Evolutionary conservation across 2,888 invertebrate species (phyloP), one percentile per base, ranked within the genome.

Genomic region (Brenthis ino): DNA sequence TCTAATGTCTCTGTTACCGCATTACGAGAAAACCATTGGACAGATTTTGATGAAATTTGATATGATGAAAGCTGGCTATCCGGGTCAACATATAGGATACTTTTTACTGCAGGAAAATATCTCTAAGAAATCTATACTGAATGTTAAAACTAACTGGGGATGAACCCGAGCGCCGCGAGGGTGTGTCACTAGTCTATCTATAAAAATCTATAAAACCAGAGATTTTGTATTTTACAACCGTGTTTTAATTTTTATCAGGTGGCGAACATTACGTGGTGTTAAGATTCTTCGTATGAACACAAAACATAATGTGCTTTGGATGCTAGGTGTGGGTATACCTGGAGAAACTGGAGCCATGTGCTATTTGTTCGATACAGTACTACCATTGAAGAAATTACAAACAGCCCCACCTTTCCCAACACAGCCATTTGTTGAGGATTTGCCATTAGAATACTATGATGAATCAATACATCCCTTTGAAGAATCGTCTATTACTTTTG

Each of bases 281-380:
- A 94, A 97, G 95, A 96, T 99, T 77, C 94, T 97, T 89, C 95
- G 99, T 72, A 97, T 99, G 51, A 98, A 99, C 83, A 97, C 97
- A n/a, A 97, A 98, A 83, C 95, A 97, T 84, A 99, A 99, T 88
- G 96, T 99, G 0, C 92, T 99, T 71, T 99, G 97, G 95, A 96
- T 98, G 12, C 93, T 95, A 76, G 98, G 98, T 13, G 95, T 94
- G 20, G 95, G 94, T 28, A 94, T 98, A 72, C 96, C 99, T 3
- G 99, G 99, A 2, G 95, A 95, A 80, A 96, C 95, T 1, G 97
- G 97, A 80, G 94, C 95, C 1, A 94, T 96, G 79, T 95, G 96
- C 65, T 96, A 96, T 77, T 93, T 99, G 71, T 97, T 95, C 80
- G 99, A 99, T 83, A 96, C 97, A 3, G 78, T 95, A 14, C 86